Evolutionary conservation across 1,140 invertebrate genomes (phyloP).

Genomic region (Apis cerana): DNA sequence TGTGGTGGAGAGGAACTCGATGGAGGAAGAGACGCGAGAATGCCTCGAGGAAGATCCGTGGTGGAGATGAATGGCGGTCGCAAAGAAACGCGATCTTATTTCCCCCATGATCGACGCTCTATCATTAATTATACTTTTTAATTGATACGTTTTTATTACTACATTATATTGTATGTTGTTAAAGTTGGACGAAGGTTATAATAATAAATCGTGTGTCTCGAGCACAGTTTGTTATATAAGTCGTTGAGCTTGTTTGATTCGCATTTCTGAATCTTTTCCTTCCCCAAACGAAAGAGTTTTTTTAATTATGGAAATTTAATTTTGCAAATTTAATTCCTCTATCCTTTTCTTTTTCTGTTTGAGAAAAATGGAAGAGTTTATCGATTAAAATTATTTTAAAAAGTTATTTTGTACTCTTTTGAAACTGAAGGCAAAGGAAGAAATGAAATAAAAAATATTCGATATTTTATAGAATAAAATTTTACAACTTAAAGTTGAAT

Average conservation of each 20-base stretch:
- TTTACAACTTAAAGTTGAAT: too few species aligned
- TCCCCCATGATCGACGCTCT: conserved; percentile 70
- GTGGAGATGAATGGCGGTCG: conserved; percentile 60
- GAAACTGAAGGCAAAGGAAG: too few species aligned
- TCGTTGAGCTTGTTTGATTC: conserved; percentile 45
- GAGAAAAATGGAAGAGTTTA: too few species aligned
- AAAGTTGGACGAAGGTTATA: conserved; percentile 80
- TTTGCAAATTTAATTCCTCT: too few species aligned
- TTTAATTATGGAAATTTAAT: too few species aligned
- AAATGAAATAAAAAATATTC: too few species aligned
- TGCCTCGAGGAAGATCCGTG: conserved; percentile 44
- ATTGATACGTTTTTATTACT: conserved; percentile 79
- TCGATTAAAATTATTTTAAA: too few species aligned
- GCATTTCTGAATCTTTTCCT: neutral
- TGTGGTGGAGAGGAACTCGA: conserved; percentile 36
- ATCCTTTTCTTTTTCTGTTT: too few species aligned
- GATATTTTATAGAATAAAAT: too few species aligned
- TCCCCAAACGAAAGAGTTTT: neutral
- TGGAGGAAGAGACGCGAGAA: conserved; percentile 26
- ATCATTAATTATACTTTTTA: conserved; percentile 76
- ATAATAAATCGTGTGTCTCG: conserved; percentile 80
- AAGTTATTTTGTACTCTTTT: too few species aligned
- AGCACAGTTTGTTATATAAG: conserved; percentile 79
- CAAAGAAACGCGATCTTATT: conserved; percentile 43
- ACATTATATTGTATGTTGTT: conserved; percentile 82